Percentiles rank a stretch among this genome's conserved stretches.
These are phyloP conservation scores for Drosophila mayri DNA, from an alignment of 1,140 invertebrate genomes.

Conservation along the genomic window DNA sequence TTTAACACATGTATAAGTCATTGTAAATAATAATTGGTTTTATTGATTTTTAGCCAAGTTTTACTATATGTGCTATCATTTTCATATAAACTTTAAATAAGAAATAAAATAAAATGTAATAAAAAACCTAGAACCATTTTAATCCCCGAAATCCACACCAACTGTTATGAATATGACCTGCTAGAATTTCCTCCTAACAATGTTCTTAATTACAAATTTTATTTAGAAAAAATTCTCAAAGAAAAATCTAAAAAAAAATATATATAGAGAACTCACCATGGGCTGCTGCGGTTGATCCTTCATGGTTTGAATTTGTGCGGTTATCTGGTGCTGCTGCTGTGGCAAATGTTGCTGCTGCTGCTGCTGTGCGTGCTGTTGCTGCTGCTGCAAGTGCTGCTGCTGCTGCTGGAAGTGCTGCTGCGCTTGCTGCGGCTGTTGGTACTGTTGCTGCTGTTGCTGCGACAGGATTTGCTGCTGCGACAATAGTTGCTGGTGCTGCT, in stretches of 20 bases:
- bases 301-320: slow-evolving; percentile 85
- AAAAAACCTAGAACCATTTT: neutral
- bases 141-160: too few species aligned
- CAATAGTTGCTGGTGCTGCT: slow-evolving; percentile 58
- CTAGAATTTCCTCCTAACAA: too few species aligned
- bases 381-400: slow-evolving; percentile 63
- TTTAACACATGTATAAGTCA: too few species aligned
- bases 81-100: too few species aligned
- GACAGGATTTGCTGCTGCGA: slow-evolving; percentile 58
- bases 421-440: slow-evolving; percentile 65
- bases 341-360: slow-evolving; percentile 72
- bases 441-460: slow-evolving; percentile 55
- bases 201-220: too few species aligned
- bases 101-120: too few species aligned
- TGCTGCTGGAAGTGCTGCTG: slow-evolving; percentile 67
- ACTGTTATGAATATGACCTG: too few species aligned
- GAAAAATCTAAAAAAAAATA: too few species aligned
- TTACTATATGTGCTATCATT: too few species aligned
- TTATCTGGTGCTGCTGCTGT: slow-evolving; percentile 83
- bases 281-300: slow-evolving; percentile 85
- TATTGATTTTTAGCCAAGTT: too few species aligned
- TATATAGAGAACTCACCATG: slow-evolving; percentile 65
- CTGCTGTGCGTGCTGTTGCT: slow-evolving; percentile 62
- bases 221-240: neutral
- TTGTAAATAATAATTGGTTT: too few species aligned